These are phyloP conservation scores for Dione juno DNA, from an alignment of 2,888 invertebrate genomes.

Conservation along the genomic window DNA sequence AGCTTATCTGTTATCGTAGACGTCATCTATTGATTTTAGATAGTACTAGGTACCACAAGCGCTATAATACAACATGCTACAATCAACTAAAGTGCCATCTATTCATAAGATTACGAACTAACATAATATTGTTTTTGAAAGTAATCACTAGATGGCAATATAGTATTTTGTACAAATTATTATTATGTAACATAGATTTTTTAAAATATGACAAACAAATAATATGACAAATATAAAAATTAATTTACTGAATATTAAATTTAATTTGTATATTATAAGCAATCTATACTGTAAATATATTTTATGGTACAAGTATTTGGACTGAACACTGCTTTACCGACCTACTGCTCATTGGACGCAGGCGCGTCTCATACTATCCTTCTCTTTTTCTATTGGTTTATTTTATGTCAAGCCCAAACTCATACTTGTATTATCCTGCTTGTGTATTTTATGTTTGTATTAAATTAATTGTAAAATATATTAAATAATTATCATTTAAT, in stretches of 20 bases:
- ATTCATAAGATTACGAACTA: not conserved
- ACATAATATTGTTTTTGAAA: not conserved
- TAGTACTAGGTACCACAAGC: not conserved
- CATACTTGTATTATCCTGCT: conserved; percentile 72
- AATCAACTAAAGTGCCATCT: not conserved
- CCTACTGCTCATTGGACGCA: conserved; percentile 65
- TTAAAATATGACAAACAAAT: no score
- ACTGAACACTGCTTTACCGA: conserved; percentile 66
- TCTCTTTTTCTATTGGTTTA: conserved; percentile 80
- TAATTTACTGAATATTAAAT: not conserved
- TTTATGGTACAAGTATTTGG: conserved; percentile 38
- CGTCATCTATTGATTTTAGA: not conserved
- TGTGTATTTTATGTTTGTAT: conserved; percentile 72
- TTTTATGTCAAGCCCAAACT: conserved; percentile 79
- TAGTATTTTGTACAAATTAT: no score
- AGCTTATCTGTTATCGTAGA: not conserved
- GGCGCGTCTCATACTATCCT: conserved; percentile 72
- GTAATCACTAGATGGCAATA: not conserved
- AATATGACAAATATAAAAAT: not conserved
- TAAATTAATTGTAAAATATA: conserved; percentile 59
- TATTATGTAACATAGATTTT: no score
- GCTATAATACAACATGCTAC: no score
- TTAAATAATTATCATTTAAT: conserved; percentile 64
- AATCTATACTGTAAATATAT: not conserved
- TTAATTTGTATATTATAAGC: not conserved